These are phyloP conservation scores for Mesitornis unicolor DNA, from an alignment of 2,113 vertebrate genomes.

Conservation along the genomic window DNA sequence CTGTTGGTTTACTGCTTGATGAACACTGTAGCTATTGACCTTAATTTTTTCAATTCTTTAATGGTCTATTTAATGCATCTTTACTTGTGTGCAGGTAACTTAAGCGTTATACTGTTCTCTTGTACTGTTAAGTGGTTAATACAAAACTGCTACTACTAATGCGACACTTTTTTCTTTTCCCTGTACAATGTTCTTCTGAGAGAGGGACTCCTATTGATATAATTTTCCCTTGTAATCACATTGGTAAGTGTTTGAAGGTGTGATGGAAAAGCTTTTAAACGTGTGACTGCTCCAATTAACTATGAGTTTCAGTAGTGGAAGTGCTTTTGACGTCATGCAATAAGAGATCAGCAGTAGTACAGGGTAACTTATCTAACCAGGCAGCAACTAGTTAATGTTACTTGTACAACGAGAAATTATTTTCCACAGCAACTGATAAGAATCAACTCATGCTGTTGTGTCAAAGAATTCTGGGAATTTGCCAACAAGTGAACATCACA, in stretches of 20 bases:
- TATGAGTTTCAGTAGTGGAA: background rate
- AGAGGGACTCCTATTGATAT: background rate
- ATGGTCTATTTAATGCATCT: background rate
- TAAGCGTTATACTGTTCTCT: background rate
- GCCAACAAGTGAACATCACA: background rate
- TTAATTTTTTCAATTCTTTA: background rate
- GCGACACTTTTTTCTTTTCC: background rate
- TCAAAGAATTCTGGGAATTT: background rate
- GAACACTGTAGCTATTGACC: background rate
- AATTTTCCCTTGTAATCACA: background rate
- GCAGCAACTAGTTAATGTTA: background rate
- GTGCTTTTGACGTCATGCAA: background rate
- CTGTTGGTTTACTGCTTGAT: background rate
- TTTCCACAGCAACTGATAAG: background rate
- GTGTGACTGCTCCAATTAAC: background rate
- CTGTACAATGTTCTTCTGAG: background rate
- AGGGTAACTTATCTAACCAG: constrained; percentile 1
- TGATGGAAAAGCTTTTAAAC: background rate
- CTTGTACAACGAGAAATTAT: background rate
- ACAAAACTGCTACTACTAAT: background rate
- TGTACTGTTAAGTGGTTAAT: background rate
- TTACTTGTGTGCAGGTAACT: background rate
- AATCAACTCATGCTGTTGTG: constrained; percentile 5
- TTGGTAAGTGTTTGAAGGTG: background rate
- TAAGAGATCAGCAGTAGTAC: background rate